A percentile compares a stretch with the other conserved stretches of the same genome.
Conservation (phyloP, 2,113 vertebrate species). For the Megaleporinus macrocephalus region DNA sequence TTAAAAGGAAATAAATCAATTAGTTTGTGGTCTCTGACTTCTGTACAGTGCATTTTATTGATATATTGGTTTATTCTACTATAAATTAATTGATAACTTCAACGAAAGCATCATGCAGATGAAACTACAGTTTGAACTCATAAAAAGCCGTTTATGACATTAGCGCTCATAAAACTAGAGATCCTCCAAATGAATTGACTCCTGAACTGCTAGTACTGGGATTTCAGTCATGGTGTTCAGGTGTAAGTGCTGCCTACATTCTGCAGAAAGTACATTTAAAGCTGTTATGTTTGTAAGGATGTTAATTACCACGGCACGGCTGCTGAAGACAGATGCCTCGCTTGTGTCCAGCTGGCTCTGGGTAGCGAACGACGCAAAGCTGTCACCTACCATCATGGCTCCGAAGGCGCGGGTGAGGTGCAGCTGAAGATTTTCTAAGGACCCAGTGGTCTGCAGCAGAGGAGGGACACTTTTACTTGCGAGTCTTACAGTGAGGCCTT, state of each 20-base stretch:
- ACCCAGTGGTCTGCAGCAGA: not conserved
- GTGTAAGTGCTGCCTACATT: not conserved
- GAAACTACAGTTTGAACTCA: no score
- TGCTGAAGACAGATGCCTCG: slow-evolving; percentile 32
- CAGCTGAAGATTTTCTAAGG: slow-evolving; percentile 32
- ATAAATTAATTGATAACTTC: no score
- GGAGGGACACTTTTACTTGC: no score
- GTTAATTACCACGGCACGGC: slow-evolving; percentile 41
- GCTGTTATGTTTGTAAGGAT: not conserved
- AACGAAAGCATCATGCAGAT: no score
- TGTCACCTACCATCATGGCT: slow-evolving; percentile 52
- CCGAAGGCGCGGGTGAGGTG: slow-evolving; percentile 45
- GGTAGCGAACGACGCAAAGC: slow-evolving; percentile 38
- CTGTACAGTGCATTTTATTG: no score
- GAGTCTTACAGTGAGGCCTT: no score
- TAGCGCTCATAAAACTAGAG: no score
- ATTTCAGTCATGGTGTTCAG: not conserved
- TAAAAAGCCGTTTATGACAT: no score
- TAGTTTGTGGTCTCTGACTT: no score
- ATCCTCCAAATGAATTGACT: not conserved
- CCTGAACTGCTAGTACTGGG: no score
- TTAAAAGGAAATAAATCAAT: no score
- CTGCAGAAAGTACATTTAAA: not conserved
- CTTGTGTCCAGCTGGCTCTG: slow-evolving; percentile 24
- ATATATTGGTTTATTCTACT: no score